Percentiles rank a stretch among this genome's conserved stretches.
phyloP scores from a whole-genome alignment of 1,140 invertebrate genomes.

The Heliconius congener region DNA sequence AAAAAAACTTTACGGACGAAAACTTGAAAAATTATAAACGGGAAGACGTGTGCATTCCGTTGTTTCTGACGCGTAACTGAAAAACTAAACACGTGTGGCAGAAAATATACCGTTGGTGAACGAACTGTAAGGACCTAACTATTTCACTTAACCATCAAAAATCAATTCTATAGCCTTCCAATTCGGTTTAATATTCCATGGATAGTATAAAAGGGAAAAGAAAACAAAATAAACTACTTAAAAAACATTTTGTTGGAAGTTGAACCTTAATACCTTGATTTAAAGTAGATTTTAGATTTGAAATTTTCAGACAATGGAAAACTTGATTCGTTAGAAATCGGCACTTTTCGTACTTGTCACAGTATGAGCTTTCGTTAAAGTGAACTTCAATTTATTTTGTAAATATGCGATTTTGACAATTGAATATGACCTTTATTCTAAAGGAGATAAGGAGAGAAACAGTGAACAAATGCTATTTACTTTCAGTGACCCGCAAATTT shows the following conservation, averaged over 20 bases:
- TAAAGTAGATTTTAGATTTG: constrained; percentile 24
- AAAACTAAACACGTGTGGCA: constrained; percentile 66
- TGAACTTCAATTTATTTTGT: constrained; percentile 28
- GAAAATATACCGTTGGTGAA: constrained; percentile 46
- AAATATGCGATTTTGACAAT: constrained; percentile 29
- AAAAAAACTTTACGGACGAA: not conserved
- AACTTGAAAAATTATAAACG: not conserved
- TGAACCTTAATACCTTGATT: constrained; percentile 31
- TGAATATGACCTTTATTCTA: constrained; percentile 25
- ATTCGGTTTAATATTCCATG: constrained; percentile 28
- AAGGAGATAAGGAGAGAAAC: constrained; percentile 23
- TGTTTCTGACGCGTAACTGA: constrained; percentile 65
- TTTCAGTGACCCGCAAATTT: constrained; percentile 29
- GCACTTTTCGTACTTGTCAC: constrained; percentile 43
- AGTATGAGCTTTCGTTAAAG: constrained; percentile 44
- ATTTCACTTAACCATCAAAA: constrained; percentile 12
- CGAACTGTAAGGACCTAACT: constrained; percentile 38
- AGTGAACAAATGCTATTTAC: constrained; percentile 19
- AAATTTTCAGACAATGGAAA: constrained; percentile 34
- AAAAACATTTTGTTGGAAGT: constrained; percentile 19
- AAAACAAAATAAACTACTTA: constrained; percentile 36
- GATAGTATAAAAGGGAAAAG: constrained; percentile 3
- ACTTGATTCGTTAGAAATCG: constrained; percentile 45
- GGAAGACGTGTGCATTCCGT: constrained; percentile 44
- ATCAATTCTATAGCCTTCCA: constrained; percentile 24